Evolutionary conservation across 2,888 invertebrate genomes (phyloP).

Genomic region (Dicroscelio sp.): DNA sequence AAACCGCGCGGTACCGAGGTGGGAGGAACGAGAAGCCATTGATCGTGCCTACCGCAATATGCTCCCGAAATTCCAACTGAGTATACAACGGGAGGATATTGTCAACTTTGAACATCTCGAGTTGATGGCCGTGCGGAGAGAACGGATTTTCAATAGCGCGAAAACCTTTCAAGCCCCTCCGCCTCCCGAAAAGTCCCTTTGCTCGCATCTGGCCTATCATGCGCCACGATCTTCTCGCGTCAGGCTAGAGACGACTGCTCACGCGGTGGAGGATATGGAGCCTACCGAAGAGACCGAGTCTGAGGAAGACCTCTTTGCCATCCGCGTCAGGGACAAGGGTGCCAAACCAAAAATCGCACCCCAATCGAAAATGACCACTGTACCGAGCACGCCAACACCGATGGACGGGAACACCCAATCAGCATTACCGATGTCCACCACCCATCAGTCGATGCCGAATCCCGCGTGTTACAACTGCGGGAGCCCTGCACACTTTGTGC

Average conservation of each 20-base stretch:
- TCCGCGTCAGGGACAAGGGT: too few relatives aligned
- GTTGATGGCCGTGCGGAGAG: not conserved
- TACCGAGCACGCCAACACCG: too few relatives aligned
- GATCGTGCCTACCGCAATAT: not conserved
- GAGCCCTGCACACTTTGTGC: not conserved
- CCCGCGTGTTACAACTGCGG: not conserved
- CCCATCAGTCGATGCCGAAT: not conserved
- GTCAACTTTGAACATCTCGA: not conserved
- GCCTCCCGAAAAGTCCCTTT: not conserved
- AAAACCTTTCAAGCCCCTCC: not conserved
- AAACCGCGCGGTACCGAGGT: not conserved
- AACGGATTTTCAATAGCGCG: not conserved
- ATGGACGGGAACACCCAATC: too few relatives aligned
- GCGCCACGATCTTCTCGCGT: not conserved
- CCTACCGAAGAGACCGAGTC: not conserved
- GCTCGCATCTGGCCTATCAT: not conserved
- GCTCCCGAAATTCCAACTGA: not conserved
- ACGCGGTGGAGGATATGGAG: too few relatives aligned
- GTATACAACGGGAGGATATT: not conserved
- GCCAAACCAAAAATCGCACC: too few relatives aligned
- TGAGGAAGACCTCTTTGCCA: too few relatives aligned
- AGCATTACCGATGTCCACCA: not conserved
- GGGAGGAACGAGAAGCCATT: not conserved
- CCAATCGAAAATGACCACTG: too few relatives aligned
- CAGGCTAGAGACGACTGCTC: too few relatives aligned